Base-by-base conservation (phyloP, 2,888 invertebrate species). In the Acronicta leporina region DNA sequence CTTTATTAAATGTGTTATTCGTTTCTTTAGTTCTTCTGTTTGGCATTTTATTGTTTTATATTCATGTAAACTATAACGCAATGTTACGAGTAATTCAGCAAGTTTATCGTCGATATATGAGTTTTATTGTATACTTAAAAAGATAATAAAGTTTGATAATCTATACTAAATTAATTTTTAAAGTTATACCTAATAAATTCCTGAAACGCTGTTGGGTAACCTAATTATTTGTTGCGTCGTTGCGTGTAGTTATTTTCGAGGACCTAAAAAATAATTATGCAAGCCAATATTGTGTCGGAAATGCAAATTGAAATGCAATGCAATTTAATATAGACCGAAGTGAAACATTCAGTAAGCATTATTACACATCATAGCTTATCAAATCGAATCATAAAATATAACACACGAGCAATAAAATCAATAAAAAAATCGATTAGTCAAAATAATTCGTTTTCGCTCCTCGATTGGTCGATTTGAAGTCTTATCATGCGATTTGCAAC, bases 1-100 rank as follows among this genome's bases (percentile, higher is more conserved):
- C 85, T 85, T 85, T 84, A 83, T 82, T 82, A 84, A 82, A 84
- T 83, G 78, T 80, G 78, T 79, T 73, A 72, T 82, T 80, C 72
- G 78, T 77, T 70, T 74, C 63, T 73, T 49, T 41, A 63, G 63
- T 65, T 74, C 69, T 68, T 73, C 68, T 68, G 65, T 71, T 70
- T 78, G 68, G 51, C 53, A 64, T 75, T 73, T 77, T 75, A 78
- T 81, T 66, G 78, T 79, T 75, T 72, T 75, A 73, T 75, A 62
- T 73, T 65, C 56, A 59, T 69, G 72, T 74, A 69, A 77, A 72
- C 75, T 68, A 54, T 65, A 79, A 68, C 60, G 58, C 55, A 54
- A 65, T 67, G 67, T 68, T 71, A 67, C 56, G 68, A 63, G 75
- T 79, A 74, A 74, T 72, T 68, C 65, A 55, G 66, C 20, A 15